Base-by-base conservation (phyloP, 2,113 vertebrate genomes). In the Rhinogobius similis region DNA sequence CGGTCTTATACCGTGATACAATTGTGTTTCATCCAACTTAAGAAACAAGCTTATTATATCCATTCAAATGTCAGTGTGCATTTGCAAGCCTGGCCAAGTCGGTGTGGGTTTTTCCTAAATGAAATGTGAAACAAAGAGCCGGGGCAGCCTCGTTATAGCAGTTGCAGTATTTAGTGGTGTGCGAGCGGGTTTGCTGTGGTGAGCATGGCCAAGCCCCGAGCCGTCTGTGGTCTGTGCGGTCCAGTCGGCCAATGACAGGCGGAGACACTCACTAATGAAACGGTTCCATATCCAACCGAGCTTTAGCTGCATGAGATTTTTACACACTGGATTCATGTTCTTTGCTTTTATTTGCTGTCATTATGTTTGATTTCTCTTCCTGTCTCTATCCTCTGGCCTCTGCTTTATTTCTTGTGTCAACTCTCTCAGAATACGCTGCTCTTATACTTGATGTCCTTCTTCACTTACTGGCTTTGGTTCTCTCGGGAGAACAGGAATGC, bases 201-300 rank as follows among this genome's bases (percentile, higher is more conserved):
- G 21, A 67, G 58, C 70, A 76, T 24, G 65, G 67, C 72, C 67
- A 3, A 83, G 87, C 82, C 83, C 79, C 68, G 1, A 67, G 79
- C 82, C 44, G 73, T 80, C 84, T 84, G 91, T 86, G 88, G 89
- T 87, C 76, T 81, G 78, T 80, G 87, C 62, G 85, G 86, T 76
- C 81, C 79, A 82, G 82, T 81, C 84, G 7, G 76, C 61, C 79
- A 81, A 61, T 74, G 79, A 82, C 87, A 82, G 74, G 72, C 73
- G 71, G 85, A 87, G 88, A 90, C 82, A 6, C 82, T 56, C 81
- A 16, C 72, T 88, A 90, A 92, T 89, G 78, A 87, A 89, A 92
- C 2, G 82, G 77, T 88, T 90, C 88, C 91, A 87, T 68, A 65
- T 78, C 61, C n/a, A 8, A 82, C 80, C 69, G 12, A 26, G 10